Evolutionary conservation across 2,113 vertebrate genomes (phyloP).

Genomic region (Aepyceros melampus): DNA sequence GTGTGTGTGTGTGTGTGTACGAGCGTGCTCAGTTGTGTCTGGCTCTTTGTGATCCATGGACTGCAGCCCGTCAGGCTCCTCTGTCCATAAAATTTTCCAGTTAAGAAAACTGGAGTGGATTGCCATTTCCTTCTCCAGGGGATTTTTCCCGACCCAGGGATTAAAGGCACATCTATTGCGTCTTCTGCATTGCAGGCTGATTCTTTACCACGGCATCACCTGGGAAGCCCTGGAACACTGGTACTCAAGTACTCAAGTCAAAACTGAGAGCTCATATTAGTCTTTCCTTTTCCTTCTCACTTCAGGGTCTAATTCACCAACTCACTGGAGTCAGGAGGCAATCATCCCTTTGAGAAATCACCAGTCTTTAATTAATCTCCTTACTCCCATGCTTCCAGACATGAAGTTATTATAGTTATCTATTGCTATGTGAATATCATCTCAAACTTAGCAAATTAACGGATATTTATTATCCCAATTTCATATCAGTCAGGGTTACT

Average conservation of each 20-base stretch:
- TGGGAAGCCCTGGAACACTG: background rate
- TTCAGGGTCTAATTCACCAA: background rate
- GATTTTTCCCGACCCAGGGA: background rate
- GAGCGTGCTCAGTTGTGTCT: rapidly evolving
- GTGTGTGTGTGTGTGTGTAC: background rate
- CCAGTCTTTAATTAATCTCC: background rate
- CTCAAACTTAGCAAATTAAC: background rate
- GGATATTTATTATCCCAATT: background rate
- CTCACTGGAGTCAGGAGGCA: background rate
- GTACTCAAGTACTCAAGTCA: background rate
- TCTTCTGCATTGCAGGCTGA: background rate
- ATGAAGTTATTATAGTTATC: background rate
- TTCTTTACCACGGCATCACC: background rate
- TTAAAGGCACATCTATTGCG: background rate
- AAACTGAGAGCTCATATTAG: background rate
- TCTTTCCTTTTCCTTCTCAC: background rate
- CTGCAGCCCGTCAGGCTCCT: background rate
- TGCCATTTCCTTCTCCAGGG: background rate
- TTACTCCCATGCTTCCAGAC: background rate
- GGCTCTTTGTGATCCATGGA: background rate
- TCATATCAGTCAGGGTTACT: background rate
- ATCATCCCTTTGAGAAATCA: background rate
- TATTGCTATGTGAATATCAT: background rate
- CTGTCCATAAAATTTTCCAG: background rate
- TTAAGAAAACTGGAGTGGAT: background rate